A percentile compares a stretch with the other conserved stretches of the same genome.
Evolutionary conservation across 2,797 vertebrate species (phyloP).

Genomic region (Carapus acus): DNA sequence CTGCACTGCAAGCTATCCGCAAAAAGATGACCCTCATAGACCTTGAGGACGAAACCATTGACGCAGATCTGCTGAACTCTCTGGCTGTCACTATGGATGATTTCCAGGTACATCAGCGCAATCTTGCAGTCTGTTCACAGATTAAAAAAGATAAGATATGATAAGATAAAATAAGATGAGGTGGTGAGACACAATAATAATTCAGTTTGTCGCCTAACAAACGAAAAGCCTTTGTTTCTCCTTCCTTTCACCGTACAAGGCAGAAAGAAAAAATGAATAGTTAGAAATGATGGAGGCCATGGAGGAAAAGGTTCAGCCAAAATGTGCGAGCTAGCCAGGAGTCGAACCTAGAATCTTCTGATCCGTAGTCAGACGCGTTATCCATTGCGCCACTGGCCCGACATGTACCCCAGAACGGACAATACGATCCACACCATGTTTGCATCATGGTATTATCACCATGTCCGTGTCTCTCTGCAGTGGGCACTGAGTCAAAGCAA

Average conservation of each 20-base stretch:
- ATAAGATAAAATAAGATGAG: too few relatives aligned
- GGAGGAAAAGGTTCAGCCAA: too few relatives aligned
- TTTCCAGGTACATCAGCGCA: constrained; percentile 77
- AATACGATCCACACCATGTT: too few relatives aligned
- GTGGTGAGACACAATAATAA: too few relatives aligned
- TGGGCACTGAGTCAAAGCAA: constrained; percentile 96
- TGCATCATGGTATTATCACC: neutral
- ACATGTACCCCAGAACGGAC: too few relatives aligned
- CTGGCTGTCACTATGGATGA: constrained; percentile 97
- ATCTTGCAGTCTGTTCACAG: neutral
- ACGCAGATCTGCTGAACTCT: constrained; percentile 93
- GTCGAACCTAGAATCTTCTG: constrained; percentile 66
- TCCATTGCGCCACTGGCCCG: constrained; percentile 65
- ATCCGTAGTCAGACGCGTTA: constrained; percentile 64
- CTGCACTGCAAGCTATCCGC: constrained; percentile 90
- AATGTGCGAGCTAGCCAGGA: constrained; percentile 64
- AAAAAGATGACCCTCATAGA: constrained; percentile 97
- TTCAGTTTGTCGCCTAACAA: too few relatives aligned
- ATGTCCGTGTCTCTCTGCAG: constrained; percentile 52
- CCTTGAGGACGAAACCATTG: constrained; percentile 90
- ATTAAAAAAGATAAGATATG: too few relatives aligned
- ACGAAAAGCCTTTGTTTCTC: too few relatives aligned
- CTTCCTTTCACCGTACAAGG: too few relatives aligned
- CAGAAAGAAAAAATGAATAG: too few relatives aligned
- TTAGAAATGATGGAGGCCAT: too few relatives aligned